phyloP scores from a whole-genome alignment of 2,113 vertebrate genomes.

The Urocitellus parryii region DNA sequence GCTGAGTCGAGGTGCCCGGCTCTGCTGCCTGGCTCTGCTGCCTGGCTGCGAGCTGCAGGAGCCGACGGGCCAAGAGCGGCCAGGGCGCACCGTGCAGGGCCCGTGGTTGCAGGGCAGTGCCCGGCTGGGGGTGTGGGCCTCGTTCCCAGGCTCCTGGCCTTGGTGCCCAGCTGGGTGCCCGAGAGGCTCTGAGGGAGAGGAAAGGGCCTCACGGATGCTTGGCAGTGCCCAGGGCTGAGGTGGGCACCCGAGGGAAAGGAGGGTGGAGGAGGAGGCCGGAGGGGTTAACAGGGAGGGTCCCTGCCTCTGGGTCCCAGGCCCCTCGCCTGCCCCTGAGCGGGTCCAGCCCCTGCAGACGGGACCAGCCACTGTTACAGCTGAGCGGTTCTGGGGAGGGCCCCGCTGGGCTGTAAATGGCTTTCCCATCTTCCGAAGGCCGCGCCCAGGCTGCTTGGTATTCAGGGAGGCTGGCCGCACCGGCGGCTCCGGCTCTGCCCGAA shows the following conservation, averaged over 20 bases:
- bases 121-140: neutral
- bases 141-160: neutral
- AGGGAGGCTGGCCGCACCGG: constrained; percentile 80
- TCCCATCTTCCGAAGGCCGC: constrained; percentile 86
- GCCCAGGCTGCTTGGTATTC: constrained; percentile 89
- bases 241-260: neutral
- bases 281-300: neutral
- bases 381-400: constrained; percentile 79
- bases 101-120: accelerated
- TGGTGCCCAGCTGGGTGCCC: neutral
- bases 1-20: accelerated
- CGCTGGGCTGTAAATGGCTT: constrained; percentile 91
- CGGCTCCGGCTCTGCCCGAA: constrained; percentile 86
- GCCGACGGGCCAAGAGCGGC: neutral
- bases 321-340: accelerated
- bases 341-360: neutral
- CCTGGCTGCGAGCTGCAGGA: neutral
- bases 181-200: neutral
- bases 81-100: neutral
- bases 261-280: neutral
- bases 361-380: constrained; percentile 74
- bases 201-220: accelerated
- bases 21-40: neutral
- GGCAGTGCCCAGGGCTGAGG: neutral
- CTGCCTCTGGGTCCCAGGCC: accelerated